Evolutionary conservation across 1,140 invertebrate species (phyloP).

Genomic region (Drosophila orena): DNA sequence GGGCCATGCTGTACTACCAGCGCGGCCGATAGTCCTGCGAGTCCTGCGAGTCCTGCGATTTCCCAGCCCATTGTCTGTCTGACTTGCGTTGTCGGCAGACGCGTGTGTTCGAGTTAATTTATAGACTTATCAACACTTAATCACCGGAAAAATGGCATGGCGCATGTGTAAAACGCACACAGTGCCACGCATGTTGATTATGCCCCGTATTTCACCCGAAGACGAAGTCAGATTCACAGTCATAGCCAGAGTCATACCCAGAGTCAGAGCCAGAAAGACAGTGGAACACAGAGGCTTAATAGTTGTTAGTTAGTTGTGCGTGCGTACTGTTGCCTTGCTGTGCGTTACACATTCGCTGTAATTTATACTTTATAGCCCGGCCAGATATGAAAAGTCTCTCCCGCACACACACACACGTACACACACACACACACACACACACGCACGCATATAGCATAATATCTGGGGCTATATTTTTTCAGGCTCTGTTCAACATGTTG

Average conservation of each 20-base stretch:
- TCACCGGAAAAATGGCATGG: conserved; percentile 79
- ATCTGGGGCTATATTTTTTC: conserved; percentile 73
- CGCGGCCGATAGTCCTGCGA: not conserved
- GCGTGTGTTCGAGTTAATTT: conserved; percentile 77
- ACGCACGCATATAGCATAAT: conserved; percentile 43
- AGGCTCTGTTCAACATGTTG: conserved; percentile 73
- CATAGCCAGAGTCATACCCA: too few relatives aligned
- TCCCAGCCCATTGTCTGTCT: conserved; percentile 36
- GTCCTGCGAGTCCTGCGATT: not conserved
- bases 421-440: not conserved
- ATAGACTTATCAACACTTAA: conserved; percentile 84
- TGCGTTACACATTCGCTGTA: conserved; percentile 74
- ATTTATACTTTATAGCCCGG: conserved; percentile 81
- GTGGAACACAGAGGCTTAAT: conserved; percentile 63
- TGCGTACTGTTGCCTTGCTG: conserved; percentile 32
- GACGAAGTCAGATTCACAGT: conserved; percentile 37
- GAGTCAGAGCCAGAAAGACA: conserved; percentile 5
- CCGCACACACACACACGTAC: conserved; percentile 20
- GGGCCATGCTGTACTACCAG: conserved; percentile 7
- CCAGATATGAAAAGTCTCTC: conserved; percentile 79
- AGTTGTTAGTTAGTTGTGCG: conserved; percentile 83
- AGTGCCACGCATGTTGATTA: conserved; percentile 80
- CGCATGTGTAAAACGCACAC: conserved; percentile 59
- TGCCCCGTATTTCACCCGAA: conserved; percentile 47
- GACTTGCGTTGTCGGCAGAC: conserved; percentile 32